phyloP scores from a whole-genome alignment of 2,113 vertebrate species.

The Antechinus stuartii region DNA sequence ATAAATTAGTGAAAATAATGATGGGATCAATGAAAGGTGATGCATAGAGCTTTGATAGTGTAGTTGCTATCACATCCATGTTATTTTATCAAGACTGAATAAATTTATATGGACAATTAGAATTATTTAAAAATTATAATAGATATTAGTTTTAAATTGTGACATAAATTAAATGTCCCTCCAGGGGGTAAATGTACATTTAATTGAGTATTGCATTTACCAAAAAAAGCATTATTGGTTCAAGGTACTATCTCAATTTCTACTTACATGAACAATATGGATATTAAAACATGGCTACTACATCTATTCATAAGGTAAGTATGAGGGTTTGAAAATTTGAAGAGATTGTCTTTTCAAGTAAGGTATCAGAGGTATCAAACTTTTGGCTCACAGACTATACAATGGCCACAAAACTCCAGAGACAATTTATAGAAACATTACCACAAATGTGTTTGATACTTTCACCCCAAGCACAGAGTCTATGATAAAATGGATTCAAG shows the following conservation, averaged over 20 bases:
- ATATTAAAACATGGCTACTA: background rate
- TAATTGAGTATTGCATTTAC: background rate
- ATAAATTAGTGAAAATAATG: slow-evolving; percentile 2
- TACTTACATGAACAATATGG: background rate
- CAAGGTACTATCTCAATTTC: background rate
- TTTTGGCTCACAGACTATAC: background rate
- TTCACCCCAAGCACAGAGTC: background rate
- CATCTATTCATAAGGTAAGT: background rate
- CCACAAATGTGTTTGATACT: background rate
- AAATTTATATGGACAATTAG: slow-evolving; percentile 7
- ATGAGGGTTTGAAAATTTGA: background rate
- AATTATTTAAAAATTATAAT: slow-evolving; percentile 14
- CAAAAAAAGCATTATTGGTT: background rate
- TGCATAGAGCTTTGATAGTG: slow-evolving; percentile 47
- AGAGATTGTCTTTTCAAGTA: background rate
- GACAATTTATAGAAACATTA: background rate
- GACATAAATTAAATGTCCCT: background rate
- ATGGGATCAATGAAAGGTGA: slow-evolving; percentile 7
- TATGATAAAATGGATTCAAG: background rate
- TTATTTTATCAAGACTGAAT: slow-evolving; percentile 25
- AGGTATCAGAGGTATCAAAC: background rate
- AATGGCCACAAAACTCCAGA: background rate
- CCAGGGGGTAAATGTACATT: background rate
- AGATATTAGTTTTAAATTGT: background rate
- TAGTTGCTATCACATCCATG: background rate